Base-by-base conservation (phyloP, 92 coral and sea anemone genomes). In the Isaurus tuberculatus region DNA sequence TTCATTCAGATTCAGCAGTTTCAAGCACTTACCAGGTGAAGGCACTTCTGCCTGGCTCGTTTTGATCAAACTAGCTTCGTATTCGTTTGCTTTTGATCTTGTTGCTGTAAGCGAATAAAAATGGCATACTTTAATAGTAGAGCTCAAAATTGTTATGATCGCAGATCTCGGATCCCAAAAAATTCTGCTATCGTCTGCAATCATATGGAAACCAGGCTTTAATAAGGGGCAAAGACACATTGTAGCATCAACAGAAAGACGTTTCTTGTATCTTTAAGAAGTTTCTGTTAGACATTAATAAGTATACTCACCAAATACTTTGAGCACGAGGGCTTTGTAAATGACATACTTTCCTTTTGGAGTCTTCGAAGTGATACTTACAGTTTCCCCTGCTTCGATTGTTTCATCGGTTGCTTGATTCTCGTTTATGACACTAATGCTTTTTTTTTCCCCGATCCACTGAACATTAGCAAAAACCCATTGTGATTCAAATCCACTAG, bases 241-340 rank as follows among this genome's bases (percentile, higher is more conserved):
- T 40, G 44, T 40, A 40, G 44, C 44, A 40, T 40, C 44, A 40
- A 40, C 44, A 1, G 10, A 8, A 40, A 40, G 44, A 40, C 44
- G 11, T 1, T 40, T 40, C 11, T 40, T 40, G 44, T 5, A 53
- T 49, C 64, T 23, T 49, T 33, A 23, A 22, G 69, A 49, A 34
- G 27, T 49, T 78, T 14, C 70, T 55, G 26, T 20, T 22, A 15
- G 0, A 49, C 22, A 49, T n/a, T n/a, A 36, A 37, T 53, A 36
- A 20, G 28, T 78, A 78, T 40, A 82, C 80, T 82, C 79, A 82
- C 86, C 86, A 82, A 68, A 82, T 36, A 69, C 77, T 82, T 66
- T 82, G 1, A 66, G 86, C 25, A 66, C 86, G 29, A 48, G 23
- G 46, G 86, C 86, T 26, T 68, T 44, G 27, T 67, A 82, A 49